Evolutionary conservation across 2,113 vertebrate genomes (phyloP), one percentile per base, ranked within the genome.

Genomic region (Anoplopoma fimbria): DNA sequence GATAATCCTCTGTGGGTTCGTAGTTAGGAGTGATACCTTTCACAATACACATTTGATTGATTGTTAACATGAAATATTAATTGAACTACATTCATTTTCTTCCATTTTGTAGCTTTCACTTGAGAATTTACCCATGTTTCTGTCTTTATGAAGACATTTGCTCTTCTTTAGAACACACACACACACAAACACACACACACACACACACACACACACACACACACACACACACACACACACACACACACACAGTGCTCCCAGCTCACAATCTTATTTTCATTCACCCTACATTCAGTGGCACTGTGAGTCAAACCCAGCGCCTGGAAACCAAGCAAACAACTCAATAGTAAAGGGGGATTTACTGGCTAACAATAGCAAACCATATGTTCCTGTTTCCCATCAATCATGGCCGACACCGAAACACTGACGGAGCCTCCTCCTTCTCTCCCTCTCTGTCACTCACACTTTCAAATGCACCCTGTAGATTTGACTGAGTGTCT

Each of bases 351-450:
- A 72, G 36, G 29, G 7, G 58, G 69, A 70, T 81, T 80, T 85
- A 79, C 69, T 51, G 36, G 25, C 60, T 42, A 85, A 85, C 77
- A 83, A 78, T 69, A 67, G 74, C 57, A 76, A 76, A 78, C 69
- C 87, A 83, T 78, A 73, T 85, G 87, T 74, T 76, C 29, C 67
- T 82, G 77, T 70, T 79, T 69, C 40, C 53, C 74, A 86, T 89
- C 87, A 75, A 87, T 87, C 82, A 85, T 64, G 31, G 49, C 55
- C 69, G 86, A 78, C 77, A 73, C 53, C 67, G 42, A 34, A 47
- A 81, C 69, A 84, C 77, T 77, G n/a, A 57, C 69, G 55, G 40
- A 45, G 57, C n/a, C 73, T 38, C 68, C 47, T 42, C 61, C 63
- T 34, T 47, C 55, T 65, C 9, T 74, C 65, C 57, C 29, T 47